These are phyloP conservation scores for Gari tellinella DNA, from an alignment of 2,888 invertebrate genomes.

Conservation along the genomic window DNA sequence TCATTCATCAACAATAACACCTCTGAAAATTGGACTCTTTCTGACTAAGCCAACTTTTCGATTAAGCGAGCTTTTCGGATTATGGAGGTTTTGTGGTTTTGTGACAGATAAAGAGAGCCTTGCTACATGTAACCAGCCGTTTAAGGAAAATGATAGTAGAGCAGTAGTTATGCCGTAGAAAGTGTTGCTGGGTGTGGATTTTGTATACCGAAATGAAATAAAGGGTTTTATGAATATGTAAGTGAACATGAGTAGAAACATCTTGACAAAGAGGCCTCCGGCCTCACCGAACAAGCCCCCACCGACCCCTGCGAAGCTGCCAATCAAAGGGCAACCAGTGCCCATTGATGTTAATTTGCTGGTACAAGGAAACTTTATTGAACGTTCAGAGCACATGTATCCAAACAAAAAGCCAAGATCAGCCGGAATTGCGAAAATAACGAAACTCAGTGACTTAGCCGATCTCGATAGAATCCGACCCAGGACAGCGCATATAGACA, in stretches of 20 bases:
- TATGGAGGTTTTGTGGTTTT: too few species aligned
- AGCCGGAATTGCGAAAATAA: not conserved
- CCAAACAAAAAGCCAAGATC: conserved; percentile 2
- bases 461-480: conserved; percentile 18
- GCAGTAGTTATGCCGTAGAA: too few species aligned
- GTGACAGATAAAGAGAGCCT: too few species aligned
- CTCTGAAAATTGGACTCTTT: too few species aligned
- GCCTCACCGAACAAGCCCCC: conserved; percentile 56
- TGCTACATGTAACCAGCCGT: too few species aligned
- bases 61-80: too few species aligned
- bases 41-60: too few species aligned
- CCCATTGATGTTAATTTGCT: conserved; percentile 47
- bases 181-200: too few species aligned
- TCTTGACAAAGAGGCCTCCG: conserved; percentile 38
- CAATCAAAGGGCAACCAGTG: conserved; percentile 42
- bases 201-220: too few species aligned
- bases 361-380: conserved; percentile 28
- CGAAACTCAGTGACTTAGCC: not conserved
- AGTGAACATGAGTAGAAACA: conserved; percentile 36
- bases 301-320: conserved; percentile 36
- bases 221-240: too few species aligned
- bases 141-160: too few species aligned
- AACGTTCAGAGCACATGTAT: conserved; percentile 1
- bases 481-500: conserved; percentile 35
- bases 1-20: too few species aligned